Evolutionary conservation across 2,113 vertebrate genomes (phyloP).

Genomic region (Stegostoma tigrinum): DNA sequence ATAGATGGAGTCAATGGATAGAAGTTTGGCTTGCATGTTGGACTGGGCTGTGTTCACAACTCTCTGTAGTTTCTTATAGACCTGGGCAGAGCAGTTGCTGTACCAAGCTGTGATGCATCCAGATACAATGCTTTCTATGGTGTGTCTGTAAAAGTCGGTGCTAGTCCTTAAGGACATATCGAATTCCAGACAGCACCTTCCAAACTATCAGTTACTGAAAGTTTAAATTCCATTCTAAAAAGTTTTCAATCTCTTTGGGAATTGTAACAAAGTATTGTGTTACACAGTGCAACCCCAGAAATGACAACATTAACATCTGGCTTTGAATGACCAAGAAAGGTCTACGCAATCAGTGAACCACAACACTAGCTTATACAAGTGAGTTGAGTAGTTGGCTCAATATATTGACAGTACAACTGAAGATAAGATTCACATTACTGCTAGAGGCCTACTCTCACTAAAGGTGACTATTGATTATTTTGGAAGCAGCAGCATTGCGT

Average conservation of each 20-base stretch:
- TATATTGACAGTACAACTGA: background rate
- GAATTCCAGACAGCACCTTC: too few species aligned
- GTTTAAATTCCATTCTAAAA: background rate
- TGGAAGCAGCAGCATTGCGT: background rate
- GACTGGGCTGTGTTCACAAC: too few species aligned
- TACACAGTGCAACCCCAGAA: background rate
- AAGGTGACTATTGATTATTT: background rate
- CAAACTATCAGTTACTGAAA: background rate
- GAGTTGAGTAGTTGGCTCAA: background rate
- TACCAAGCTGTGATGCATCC: too few species aligned
- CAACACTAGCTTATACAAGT: background rate
- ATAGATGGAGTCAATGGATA: too few species aligned
- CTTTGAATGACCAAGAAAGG: background rate
- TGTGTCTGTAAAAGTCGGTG: too few species aligned
- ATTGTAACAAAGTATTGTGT: background rate
- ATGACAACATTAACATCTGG: background rate
- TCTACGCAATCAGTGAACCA: background rate
- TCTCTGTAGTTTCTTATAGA: too few species aligned
- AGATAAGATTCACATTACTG: background rate
- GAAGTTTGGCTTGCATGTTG: too few species aligned
- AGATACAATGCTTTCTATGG: too few species aligned
- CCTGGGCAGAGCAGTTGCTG: too few species aligned
- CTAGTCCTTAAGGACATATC: too few species aligned
- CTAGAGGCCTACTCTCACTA: background rate
- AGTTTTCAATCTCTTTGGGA: background rate